phyloP scores from a whole-genome alignment of 1,140 invertebrate species.

The Eueides isabella region DNA sequence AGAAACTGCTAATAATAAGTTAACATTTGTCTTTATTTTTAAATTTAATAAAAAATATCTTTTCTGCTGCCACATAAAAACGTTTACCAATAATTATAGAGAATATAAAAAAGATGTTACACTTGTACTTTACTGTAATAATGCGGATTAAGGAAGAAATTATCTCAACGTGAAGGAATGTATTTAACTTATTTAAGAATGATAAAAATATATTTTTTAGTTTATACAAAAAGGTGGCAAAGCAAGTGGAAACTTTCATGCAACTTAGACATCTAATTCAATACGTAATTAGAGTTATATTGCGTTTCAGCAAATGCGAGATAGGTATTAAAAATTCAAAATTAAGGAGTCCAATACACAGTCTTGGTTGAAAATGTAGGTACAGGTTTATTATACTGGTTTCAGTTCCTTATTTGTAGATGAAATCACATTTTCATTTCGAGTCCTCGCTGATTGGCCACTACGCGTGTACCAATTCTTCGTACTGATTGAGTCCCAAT shows the following conservation, averaged over 20 bases:
- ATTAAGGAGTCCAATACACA: neutral
- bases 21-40: too few relatives aligned
- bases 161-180: neutral
- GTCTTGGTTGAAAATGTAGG: neutral
- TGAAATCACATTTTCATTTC: conserved; percentile 15
- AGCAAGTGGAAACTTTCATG: neutral
- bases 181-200: neutral
- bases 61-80: neutral
- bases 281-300: neutral
- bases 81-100: neutral
- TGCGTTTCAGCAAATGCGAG: neutral
- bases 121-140: neutral
- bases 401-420: conserved; percentile 17
- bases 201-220: neutral
- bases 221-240: neutral
- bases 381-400: conserved; percentile 20
- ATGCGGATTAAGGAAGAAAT: neutral
- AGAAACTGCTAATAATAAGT: too few relatives aligned
- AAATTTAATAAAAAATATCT: too few relatives aligned
- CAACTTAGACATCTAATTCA: too few relatives aligned
- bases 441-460: neutral
- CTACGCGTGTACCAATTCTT: neutral
- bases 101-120: conserved; percentile 2
- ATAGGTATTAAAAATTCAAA: neutral
- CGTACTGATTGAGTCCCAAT: neutral